Base-by-base conservation (phyloP, 2,888 invertebrate species). In the Synanthedon myopaeformis region DNA sequence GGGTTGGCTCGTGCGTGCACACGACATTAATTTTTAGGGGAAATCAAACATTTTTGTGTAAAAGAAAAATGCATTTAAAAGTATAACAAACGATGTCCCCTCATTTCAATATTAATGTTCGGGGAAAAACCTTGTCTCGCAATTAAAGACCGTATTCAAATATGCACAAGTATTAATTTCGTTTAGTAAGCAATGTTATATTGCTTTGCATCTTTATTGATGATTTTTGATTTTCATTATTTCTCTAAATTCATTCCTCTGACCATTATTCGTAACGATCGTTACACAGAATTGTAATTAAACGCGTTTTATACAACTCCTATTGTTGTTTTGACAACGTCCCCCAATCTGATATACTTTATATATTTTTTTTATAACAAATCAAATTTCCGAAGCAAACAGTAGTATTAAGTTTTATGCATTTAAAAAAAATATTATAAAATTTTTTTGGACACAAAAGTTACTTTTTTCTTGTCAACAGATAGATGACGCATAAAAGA, bases 1-100 rank as follows among this genome's bases (percentile, higher is more conserved):
- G 84, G 84, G 82, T 35, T 70, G 70, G 73, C 55, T 64, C 68
- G 67, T 45, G 64, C 67, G 67, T 41, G 54, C 61, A 66, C 67
- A 67, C 70, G 72, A 82, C 80, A 82, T 85, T 74, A 78, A 79
- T 81, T 86, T 87, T 87, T 84, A 79, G 83, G 86, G 84, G 79
- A 75, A 81, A 80, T 75, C 70, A 65, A 70, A 61, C 73, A 75
- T 83, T 86, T 85, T 86, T 79, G 77, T 66, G 63, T 67, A 76
- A 57, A 56, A 76, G 74, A 76, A 76, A 83, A 83, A 81, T 76
- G 77, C 81, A 83, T 82, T 85, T 85, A 84, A 35, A 85, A 86
- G 70, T 84, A 78, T 79, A 83, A 71, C 83, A 72, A 66, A 69
- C 61, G 59, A 58, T 70, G 70, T 79, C 81, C 83, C 83, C 77